Evolutionary conservation across 64 coral and sea anemone species (phyloP).

Genomic region (Hydrozoanthus tunicans): DNA sequence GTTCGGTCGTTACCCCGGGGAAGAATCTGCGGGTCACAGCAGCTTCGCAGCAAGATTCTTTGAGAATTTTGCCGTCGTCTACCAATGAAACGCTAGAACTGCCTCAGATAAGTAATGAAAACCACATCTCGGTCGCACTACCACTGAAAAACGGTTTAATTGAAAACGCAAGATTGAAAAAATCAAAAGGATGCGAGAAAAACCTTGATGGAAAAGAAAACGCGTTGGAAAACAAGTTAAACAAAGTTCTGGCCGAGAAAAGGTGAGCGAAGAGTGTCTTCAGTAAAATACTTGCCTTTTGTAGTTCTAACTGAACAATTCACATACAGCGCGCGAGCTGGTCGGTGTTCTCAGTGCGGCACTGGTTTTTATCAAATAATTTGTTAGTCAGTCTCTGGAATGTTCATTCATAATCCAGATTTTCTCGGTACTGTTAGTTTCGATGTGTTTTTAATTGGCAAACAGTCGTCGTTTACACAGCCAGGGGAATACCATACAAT

Average conservation of each 20-base stretch:
- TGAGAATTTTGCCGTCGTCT: not conserved
- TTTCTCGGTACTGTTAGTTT: not conserved
- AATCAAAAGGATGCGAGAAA: not conserved
- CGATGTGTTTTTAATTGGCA: not conserved
- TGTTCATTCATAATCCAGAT: not conserved
- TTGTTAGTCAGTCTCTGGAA: not conserved
- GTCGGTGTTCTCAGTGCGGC: not conserved
- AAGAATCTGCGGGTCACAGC: not conserved
- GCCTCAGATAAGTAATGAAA: not conserved
- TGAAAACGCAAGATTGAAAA: conserved; percentile 3
- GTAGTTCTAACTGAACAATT: not conserved
- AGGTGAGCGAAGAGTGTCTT: not conserved
- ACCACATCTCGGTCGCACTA: not conserved
- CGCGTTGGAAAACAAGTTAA: not conserved
- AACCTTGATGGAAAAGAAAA: conserved; percentile 8
- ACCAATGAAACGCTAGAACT: not conserved
- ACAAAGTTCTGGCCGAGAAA: not conserved
- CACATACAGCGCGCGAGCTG: not conserved
- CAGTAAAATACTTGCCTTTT: not conserved
- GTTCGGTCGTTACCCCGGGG: not conserved
- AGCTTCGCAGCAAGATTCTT: conserved; percentile 25
- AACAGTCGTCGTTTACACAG: not conserved
- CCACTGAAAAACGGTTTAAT: not conserved
- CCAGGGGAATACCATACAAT: no score
- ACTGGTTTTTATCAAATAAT: not conserved